phyloP scores from a whole-genome alignment of 2,113 vertebrate species.

The Atrichornis clamosus region DNA sequence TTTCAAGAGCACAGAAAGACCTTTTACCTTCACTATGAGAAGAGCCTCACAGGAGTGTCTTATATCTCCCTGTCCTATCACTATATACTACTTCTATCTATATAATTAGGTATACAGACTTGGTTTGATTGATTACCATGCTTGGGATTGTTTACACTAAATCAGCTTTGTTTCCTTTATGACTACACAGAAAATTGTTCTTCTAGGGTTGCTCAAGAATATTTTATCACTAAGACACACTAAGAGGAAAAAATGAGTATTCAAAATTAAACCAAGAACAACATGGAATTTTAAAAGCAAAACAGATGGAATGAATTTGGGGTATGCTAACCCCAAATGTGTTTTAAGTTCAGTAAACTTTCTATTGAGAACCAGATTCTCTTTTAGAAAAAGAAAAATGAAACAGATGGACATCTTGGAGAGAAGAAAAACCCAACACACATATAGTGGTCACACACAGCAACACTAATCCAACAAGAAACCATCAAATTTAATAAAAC shows the following conservation, averaged over 20 bases:
- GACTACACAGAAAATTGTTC: neutral
- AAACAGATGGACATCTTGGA: conserved; percentile 31
- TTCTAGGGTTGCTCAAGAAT: neutral
- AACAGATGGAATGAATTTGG: conserved; percentile 41
- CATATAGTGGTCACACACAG: neutral
- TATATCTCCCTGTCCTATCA: neutral
- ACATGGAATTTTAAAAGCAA: neutral
- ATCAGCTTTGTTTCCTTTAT: neutral
- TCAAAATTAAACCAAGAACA: conserved; percentile 25
- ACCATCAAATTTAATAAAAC: neutral
- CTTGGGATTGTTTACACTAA: neutral
- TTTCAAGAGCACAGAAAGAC: neutral
- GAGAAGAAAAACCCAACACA: neutral
- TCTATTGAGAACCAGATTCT: neutral
- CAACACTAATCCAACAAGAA: neutral
- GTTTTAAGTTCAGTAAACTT: conserved; percentile 19
- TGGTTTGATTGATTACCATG: conserved; percentile 9
- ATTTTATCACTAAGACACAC: neutral
- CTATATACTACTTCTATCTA: neutral
- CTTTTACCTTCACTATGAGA: neutral
- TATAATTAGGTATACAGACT: neutral
- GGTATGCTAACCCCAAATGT: conserved; percentile 8
- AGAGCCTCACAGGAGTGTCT: neutral
- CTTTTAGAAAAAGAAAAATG: conserved; percentile 22
- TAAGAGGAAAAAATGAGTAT: neutral